phyloP scores from a whole-genome alignment of 64 coral and sea anemone species.

The Montipora capricornis region DNA sequence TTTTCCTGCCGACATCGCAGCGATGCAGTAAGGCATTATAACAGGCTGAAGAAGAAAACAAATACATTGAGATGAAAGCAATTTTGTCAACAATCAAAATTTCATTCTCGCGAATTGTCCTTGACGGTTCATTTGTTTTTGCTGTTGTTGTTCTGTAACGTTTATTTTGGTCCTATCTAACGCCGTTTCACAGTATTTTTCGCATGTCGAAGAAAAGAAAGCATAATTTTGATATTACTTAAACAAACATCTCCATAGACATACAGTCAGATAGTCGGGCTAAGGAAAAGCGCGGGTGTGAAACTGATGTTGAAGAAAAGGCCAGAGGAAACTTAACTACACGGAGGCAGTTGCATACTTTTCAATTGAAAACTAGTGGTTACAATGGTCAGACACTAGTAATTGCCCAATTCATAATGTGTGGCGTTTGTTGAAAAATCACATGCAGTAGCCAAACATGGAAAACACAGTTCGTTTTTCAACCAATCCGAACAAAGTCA shows the following conservation, averaged over 20 bases:
- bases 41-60: slow-evolving; percentile 61
- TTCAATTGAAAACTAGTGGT: background rate
- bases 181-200: background rate
- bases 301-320: background rate
- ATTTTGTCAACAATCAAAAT: background rate
- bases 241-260: background rate
- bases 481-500: slow-evolving; percentile 3
- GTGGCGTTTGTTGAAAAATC: background rate
- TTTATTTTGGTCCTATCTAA: background rate
- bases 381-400: background rate
- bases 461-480: background rate
- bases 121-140: background rate
- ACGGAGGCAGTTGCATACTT: background rate
- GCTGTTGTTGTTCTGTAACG: background rate
- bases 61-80: background rate
- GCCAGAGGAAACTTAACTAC: background rate
- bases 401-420: background rate
- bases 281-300: background rate
- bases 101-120: background rate
- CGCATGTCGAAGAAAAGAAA: background rate
- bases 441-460: background rate
- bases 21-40: slow-evolving; percentile 75
- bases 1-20: slow-evolving; percentile 77
- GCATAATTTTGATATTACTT: background rate
- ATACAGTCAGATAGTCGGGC: background rate